Evolutionary conservation across 1,140 invertebrate species (phyloP).

Genomic region (Pinna nobilis): DNA sequence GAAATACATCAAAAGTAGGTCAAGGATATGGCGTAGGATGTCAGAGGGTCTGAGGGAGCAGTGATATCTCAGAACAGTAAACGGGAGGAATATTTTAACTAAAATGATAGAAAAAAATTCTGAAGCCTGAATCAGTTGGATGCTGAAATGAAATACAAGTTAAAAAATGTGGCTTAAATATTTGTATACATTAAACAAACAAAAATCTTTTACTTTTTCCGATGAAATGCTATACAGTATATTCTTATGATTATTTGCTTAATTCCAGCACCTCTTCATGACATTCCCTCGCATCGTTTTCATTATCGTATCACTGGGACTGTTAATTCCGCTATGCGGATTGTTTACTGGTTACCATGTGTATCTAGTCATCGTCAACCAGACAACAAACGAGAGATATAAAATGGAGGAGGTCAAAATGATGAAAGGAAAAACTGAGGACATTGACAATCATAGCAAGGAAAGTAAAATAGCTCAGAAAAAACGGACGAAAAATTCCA

Average conservation of each 20-base stretch:
- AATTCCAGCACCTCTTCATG: slow-evolving; percentile 64
- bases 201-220: neutral
- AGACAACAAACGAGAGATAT: slow-evolving; percentile 70
- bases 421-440: slow-evolving; percentile 31
- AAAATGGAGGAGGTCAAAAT: slow-evolving; percentile 58
- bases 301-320: slow-evolving; percentile 51
- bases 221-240: neutral
- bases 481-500: slow-evolving; percentile 22
- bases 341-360: slow-evolving; percentile 63
- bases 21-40: too few species aligned
- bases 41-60: too few species aligned
- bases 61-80: too few species aligned
- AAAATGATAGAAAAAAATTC: neutral
- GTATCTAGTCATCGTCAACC: slow-evolving; percentile 63
- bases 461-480: neutral
- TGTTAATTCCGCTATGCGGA: slow-evolving; percentile 55
- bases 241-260: neutral
- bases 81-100: too few species aligned
- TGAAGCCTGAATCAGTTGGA: neutral
- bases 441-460: neutral
- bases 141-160: neutral
- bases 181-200: neutral
- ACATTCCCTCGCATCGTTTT: slow-evolving; percentile 61
- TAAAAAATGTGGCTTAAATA: neutral
- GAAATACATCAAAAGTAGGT: too few species aligned